Evolutionary conservation across 2,113 vertebrate genomes (phyloP).

Genomic region (Xenus cinereus): DNA sequence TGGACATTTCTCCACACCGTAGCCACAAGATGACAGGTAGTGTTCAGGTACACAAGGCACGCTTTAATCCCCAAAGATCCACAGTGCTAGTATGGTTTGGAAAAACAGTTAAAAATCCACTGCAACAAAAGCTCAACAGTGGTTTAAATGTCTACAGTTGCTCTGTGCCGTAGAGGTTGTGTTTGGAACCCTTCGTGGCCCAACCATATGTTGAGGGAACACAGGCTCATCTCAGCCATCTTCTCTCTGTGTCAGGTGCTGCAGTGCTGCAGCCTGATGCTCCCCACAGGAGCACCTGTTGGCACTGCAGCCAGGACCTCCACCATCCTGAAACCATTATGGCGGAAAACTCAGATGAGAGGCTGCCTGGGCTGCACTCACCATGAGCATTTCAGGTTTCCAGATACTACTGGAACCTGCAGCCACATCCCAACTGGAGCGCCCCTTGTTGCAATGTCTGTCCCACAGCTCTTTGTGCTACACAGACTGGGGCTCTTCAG

Average conservation of each 20-base stretch:
- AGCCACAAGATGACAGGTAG: neutral
- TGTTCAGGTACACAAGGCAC: neutral
- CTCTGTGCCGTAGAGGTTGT: neutral
- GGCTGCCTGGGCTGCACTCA: neutral
- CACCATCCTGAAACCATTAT: neutral
- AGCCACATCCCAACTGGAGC: neutral
- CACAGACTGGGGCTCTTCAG: neutral
- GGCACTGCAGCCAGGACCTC: neutral
- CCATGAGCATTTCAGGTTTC: neutral
- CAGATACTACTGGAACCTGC: neutral
- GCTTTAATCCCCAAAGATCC: neutral
- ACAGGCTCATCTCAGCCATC: neutral
- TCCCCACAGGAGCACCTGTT: neutral
- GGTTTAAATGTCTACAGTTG: neutral
- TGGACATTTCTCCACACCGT: neutral
- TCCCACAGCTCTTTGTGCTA: neutral
- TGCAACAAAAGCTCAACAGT: neutral
- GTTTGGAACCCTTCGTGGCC: neutral
- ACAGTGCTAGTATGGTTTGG: neutral
- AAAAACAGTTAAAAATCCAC: neutral
- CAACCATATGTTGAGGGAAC: neutral
- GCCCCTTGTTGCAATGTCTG: neutral
- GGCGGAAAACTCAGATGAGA: neutral
- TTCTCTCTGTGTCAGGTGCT: neutral
- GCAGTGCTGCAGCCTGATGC: neutral